Conservation (phyloP, 1,140 invertebrate genomes). For the Eumeta japonica region DNA sequence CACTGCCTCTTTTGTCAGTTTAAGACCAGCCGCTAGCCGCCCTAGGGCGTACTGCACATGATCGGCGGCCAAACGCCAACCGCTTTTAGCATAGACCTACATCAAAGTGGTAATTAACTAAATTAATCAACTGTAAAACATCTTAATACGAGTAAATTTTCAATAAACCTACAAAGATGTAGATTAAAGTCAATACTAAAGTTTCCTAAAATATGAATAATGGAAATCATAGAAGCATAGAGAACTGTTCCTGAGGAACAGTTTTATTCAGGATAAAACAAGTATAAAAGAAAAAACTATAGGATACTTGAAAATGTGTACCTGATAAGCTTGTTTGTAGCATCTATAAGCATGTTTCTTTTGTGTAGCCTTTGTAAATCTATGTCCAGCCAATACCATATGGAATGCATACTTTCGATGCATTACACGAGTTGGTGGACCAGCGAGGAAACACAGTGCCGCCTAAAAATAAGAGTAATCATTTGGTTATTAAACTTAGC, state of each 20-base stretch:
- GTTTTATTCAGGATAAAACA: too few relatives aligned
- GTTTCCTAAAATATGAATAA: too few relatives aligned
- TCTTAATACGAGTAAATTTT: too few relatives aligned
- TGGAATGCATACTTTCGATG: slow-evolving; percentile 96
- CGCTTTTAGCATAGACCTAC: slow-evolving; percentile 76
- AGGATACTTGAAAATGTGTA: slow-evolving; percentile 27
- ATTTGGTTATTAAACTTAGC: too few relatives aligned
- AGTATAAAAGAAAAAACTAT: too few relatives aligned
- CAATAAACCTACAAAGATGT: too few relatives aligned
- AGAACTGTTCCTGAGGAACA: too few relatives aligned
- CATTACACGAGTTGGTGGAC: slow-evolving; percentile 66
- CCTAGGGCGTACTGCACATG: slow-evolving; percentile 94
- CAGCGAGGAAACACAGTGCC: slow-evolving; percentile 84
- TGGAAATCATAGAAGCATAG: too few relatives aligned
- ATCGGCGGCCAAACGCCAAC: slow-evolving; percentile 90
- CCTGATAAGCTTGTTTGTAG: slow-evolving; percentile 90
- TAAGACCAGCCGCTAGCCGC: slow-evolving; percentile 79
- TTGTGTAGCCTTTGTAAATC: slow-evolving; percentile 89
- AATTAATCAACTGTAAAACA: background rate
- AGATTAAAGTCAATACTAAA: too few relatives aligned
- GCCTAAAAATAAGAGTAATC: too few relatives aligned
- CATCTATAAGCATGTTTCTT: slow-evolving; percentile 86
- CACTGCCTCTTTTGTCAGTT: slow-evolving; percentile 72
- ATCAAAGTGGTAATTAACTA: background rate
- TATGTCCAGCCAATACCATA: slow-evolving; percentile 90